phyloP scores from a whole-genome alignment of 2,888 invertebrate species.

The Lasioglossum villosulum region DNA sequence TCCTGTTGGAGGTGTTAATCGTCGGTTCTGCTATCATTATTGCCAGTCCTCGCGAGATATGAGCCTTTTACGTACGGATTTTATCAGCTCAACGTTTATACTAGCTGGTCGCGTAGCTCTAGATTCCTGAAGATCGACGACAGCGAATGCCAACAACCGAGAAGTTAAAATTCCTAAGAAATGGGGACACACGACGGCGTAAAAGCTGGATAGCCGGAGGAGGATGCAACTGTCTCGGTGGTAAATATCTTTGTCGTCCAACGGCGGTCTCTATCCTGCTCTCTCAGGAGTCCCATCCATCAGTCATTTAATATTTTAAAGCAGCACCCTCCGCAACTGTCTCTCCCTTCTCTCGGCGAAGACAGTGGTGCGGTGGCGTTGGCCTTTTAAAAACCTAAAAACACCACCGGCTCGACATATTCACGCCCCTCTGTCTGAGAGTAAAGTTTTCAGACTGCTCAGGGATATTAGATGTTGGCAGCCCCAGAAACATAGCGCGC shows the following conservation, averaged over 20 bases:
- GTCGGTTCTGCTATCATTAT: conserved; percentile 19
- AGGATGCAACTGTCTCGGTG: conserved; percentile 39
- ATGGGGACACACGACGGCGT: conserved; percentile 45
- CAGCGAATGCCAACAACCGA: not conserved
- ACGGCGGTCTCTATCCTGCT: conserved; percentile 62
- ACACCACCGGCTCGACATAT: conserved; percentile 72
- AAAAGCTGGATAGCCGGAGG: conserved; percentile 39
- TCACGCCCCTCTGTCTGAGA: conserved; percentile 73
- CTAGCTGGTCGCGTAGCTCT: not conserved
- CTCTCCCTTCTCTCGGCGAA: conserved; percentile 43
- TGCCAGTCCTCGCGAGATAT: not conserved
- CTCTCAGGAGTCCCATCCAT: conserved; percentile 82
- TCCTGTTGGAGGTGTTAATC: conserved; percentile 23
- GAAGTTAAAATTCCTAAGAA: conserved; percentile 66
- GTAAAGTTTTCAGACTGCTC: conserved; percentile 78
- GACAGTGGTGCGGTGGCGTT: conserved; percentile 57
- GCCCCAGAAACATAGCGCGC: conserved; percentile 14
- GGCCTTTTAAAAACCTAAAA: conserved; percentile 81
- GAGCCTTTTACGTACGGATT: not conserved
- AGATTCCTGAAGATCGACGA: conserved; percentile 4
- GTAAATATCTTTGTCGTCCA: conserved; percentile 40
- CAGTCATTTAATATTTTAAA: conserved; percentile 84
- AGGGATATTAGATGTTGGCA: conserved; percentile 72
- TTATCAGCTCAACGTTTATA: not conserved
- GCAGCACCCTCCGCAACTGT: conserved; percentile 72